A percentile compares a stretch with the other conserved stretches of the same genome.
These are phyloP conservation scores for Erpetoichthys calabaricus DNA, from an alignment of 2,797 vertebrate species.

Conservation along the genomic window DNA sequence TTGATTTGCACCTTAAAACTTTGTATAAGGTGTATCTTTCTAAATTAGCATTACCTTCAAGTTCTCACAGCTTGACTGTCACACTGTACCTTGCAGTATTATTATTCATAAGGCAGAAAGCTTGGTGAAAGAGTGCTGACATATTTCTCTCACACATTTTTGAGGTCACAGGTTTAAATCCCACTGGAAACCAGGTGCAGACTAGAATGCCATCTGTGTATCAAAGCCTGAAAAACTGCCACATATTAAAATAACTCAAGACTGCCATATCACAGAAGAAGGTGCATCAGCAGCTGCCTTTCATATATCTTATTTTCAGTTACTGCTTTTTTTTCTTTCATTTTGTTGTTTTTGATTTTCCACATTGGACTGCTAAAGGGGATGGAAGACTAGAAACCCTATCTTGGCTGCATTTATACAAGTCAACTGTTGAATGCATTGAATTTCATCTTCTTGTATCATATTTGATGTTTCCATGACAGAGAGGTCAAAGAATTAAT, in stretches of 20 bases:
- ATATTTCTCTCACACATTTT: constrained; percentile 30
- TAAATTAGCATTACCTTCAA: constrained; percentile 26
- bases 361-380: too few relatives aligned
- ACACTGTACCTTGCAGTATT: constrained; percentile 15
- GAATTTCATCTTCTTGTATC: too few relatives aligned
- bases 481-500: too few relatives aligned
- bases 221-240: constrained; percentile 36
- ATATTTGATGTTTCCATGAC: too few relatives aligned
- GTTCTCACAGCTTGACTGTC: constrained; percentile 12
- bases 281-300: background rate
- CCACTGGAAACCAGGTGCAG: constrained; percentile 20
- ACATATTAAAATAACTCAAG: constrained; percentile 15
- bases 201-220: constrained; percentile 43
- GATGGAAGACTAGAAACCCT: too few relatives aligned
- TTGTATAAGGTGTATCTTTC: constrained; percentile 11
- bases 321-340: background rate
- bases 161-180: constrained; percentile 18
- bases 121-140: constrained; percentile 40
- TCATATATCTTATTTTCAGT: background rate
- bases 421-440: too few relatives aligned
- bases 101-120: constrained; percentile 22
- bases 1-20: constrained; percentile 15
- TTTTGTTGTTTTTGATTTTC: too few relatives aligned
- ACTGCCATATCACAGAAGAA: background rate
- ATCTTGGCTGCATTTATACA: too few relatives aligned